A percentile compares a stretch with the other conserved stretches of the same genome.
Conservation (phyloP, 1,140 invertebrate genomes). For the Lordiphosa stackelbergi region DNA sequence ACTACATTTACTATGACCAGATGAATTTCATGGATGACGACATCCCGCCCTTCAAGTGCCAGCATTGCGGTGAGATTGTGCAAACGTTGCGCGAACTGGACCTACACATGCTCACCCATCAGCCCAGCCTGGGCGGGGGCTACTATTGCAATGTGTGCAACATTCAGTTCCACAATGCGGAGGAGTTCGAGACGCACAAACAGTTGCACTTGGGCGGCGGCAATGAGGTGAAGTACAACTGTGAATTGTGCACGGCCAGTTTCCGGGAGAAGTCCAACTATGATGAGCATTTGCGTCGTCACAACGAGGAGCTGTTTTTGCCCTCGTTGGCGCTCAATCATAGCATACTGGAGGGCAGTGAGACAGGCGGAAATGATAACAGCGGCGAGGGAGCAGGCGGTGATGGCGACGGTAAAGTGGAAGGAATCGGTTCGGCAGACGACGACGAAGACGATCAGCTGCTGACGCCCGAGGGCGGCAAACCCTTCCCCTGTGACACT, state of each 20-base stretch:
- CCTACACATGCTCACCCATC: slow-evolving; percentile 59
- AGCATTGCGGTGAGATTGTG: slow-evolving; percentile 59
- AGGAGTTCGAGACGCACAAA: slow-evolving; percentile 66
- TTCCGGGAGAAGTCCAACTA: slow-evolving; percentile 70
- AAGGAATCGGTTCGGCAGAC: slow-evolving; percentile 1
- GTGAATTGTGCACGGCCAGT: slow-evolving; percentile 70
- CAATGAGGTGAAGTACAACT: slow-evolving; percentile 60
- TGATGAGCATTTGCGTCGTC: slow-evolving; percentile 68
- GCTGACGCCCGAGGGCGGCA: slow-evolving; percentile 26
- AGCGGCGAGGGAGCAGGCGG: slow-evolving; percentile 5
- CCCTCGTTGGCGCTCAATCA: slow-evolving; percentile 60
- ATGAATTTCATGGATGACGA: slow-evolving; percentile 73
- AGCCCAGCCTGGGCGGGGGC: slow-evolving; percentile 48
- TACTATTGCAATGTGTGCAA: slow-evolving; percentile 62
- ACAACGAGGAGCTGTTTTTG: slow-evolving; percentile 68
- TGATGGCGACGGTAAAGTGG: slow-evolving; percentile 1
- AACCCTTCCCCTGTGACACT: slow-evolving; percentile 52
- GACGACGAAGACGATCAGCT: slow-evolving; percentile 22
- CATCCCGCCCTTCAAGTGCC: slow-evolving; percentile 71
- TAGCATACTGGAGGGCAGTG: slow-evolving; percentile 47
- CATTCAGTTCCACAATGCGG: slow-evolving; percentile 52
- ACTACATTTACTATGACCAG: slow-evolving; percentile 67
- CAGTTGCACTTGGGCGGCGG: slow-evolving; percentile 54
- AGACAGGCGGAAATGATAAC: background rate
- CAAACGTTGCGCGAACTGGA: slow-evolving; percentile 66